Percentiles rank a stretch among this genome's conserved stretches.
These are phyloP conservation scores for Pungitius pungitius DNA, from an alignment of 2,113 vertebrate species.

Conservation along the genomic window DNA sequence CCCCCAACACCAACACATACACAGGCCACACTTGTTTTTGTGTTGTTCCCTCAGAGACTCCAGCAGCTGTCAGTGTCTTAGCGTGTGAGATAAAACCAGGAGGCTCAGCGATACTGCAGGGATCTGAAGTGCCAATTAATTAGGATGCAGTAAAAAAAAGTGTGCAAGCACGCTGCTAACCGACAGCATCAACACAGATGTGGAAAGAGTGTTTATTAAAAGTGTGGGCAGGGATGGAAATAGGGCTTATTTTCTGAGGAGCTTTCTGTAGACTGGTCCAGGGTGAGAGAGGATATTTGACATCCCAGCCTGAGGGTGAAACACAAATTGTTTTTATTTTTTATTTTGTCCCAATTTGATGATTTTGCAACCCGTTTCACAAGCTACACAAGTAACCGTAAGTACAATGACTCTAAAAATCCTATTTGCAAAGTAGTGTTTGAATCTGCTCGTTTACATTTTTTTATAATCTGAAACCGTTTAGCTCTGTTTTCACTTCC, in stretches of 20 bases:
- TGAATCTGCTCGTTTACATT: not conserved
- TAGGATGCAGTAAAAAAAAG: constrained; percentile 56
- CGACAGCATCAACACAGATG: constrained; percentile 48
- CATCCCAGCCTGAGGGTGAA: not conserved
- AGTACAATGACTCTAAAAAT: constrained; percentile 14
- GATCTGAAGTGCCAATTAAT: constrained; percentile 69
- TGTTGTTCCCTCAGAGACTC: constrained; percentile 53
- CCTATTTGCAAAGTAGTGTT: not conserved
- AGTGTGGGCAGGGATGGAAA: not conserved
- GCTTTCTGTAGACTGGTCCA: not conserved
- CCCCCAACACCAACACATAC: not conserved
- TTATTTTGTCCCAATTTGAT: not conserved
- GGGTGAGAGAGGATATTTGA: not conserved
- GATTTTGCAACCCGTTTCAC: not conserved
- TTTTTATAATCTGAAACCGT: constrained; percentile 17
- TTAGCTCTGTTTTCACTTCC: constrained; percentile 6
- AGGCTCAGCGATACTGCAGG: constrained; percentile 49
- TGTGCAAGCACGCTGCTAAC: constrained; percentile 26
- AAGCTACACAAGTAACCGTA: constrained; percentile 4
- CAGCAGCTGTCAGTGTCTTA: constrained; percentile 62
- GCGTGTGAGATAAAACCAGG: constrained; percentile 52
- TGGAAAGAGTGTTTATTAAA: constrained; percentile 29
- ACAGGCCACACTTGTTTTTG: constrained; percentile 13
- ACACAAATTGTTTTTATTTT: not conserved
- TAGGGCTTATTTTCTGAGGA: not conserved